Conservation (phyloP, 2,888 invertebrate species). For the Heterodera filipjevi region DNA sequence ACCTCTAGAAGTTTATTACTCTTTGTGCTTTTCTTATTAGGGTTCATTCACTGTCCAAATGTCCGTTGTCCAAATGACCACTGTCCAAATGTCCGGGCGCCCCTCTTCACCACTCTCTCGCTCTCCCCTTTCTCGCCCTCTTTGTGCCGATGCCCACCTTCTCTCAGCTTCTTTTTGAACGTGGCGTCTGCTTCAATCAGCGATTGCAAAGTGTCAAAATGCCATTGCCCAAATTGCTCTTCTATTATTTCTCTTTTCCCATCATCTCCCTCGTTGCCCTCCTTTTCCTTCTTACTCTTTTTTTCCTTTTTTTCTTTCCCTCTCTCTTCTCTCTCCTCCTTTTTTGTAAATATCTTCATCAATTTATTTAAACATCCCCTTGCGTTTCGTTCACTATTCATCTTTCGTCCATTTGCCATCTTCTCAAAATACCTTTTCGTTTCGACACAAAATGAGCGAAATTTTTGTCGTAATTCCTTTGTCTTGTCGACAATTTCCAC, state of each 20-base stretch:
- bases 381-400: not conserved
- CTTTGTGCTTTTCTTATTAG: too few species aligned
- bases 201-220: not conserved
- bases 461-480: not conserved
- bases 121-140: not conserved
- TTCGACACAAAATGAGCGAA: not conserved
- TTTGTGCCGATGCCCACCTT: not conserved
- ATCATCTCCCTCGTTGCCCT: not conserved
- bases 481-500: not conserved
- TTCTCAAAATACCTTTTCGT: not conserved
- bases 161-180: not conserved
- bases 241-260: not conserved
- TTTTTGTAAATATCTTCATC: not conserved
- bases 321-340: not conserved
- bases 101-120: too few species aligned
- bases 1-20: too few species aligned
- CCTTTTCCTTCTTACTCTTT: not conserved
- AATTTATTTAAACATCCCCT: not conserved
- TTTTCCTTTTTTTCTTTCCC: not conserved
- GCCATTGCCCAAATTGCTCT: not conserved
- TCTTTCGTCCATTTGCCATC: not conserved
- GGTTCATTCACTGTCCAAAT: too few species aligned
- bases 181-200: not conserved
- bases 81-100: too few species aligned
- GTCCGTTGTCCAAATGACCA: too few species aligned